phyloP scores from a whole-genome alignment of 2,797 vertebrate genomes.

The Gymnoscopelus microlampas region DNA sequence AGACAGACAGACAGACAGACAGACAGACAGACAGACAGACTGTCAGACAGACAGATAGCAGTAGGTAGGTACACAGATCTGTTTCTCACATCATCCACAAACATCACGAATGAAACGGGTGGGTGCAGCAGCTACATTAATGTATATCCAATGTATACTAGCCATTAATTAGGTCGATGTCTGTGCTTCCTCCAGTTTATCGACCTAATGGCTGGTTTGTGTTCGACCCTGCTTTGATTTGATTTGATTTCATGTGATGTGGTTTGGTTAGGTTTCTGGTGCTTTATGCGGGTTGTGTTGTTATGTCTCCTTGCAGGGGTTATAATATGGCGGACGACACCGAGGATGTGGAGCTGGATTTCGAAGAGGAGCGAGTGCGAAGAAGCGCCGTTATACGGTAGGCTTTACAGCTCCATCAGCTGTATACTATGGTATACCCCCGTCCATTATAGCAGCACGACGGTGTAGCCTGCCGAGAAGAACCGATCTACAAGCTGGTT shows the following conservation, averaged over 20 bases:
- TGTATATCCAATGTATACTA: too few relatives aligned
- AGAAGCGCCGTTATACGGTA: conserved; percentile 80
- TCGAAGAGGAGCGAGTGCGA: conserved; percentile 77
- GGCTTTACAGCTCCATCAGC: too few relatives aligned
- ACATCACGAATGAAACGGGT: background rate
- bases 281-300: background rate
- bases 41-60: too few relatives aligned
- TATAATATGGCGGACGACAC: conserved; percentile 74
- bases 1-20: too few relatives aligned
- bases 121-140: too few relatives aligned
- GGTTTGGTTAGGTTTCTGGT: background rate
- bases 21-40: background rate
- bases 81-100: background rate
- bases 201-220: too few relatives aligned
- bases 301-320: conserved; percentile 26
- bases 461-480: too few relatives aligned
- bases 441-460: too few relatives aligned
- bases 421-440: too few relatives aligned
- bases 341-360: conserved; percentile 87
- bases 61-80: conserved; percentile 8
- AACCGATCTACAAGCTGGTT: too few relatives aligned
- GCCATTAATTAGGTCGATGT: fast-evolving
- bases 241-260: too few relatives aligned
- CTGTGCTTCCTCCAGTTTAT: background rate
- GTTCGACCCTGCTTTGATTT: too few relatives aligned